Base-by-base conservation (phyloP, 2,113 vertebrate genomes). In the Hyaena hyaena region DNA sequence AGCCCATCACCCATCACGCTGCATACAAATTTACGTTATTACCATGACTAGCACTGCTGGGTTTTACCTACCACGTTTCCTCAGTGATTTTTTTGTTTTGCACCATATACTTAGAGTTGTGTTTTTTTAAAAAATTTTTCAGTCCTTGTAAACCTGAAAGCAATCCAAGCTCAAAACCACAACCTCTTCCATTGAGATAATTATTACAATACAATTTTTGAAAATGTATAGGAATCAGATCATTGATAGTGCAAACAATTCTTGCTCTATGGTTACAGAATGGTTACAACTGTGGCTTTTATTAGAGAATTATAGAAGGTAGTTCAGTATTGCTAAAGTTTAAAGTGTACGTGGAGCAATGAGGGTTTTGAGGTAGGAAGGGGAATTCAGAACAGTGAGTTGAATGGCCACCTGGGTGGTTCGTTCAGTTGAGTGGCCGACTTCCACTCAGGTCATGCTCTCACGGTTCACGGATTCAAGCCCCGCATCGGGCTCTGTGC, bases 91-190 rank as follows among this genome's bases (percentile, higher is more conserved):
- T 69, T 39, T 55, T 21, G 35, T 63, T 88, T 69, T 55, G 7
- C 31, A 61, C 10, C 7, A 19, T 48, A 23, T 35, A n/a, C 50
- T 43, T 65, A 74, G 31, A 28, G 55, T 89, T 33, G 33, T 43
- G 66, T 26, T 24, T 84, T 39, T 39, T 39, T 39, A 39, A 39
- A 39, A 39, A 39, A 61, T 74, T 86, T 79, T 85, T 84, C 35
- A 88, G 43, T 80, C 48, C 16, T 77, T 79, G 19, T 61, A 79
- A 96, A 88, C 63, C 31, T 63, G 21, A 88, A 96, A 92, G 48
- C 15, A 74, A 65, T 19, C 33, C 53, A 88, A 28, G 14, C 31
- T 90, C 66, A 96, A 95, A 89, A 73, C 26, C 23, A 50, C 10
- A 69, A 48, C 35, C 11, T 10, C 2, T 81, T 76, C 91, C 33